These are phyloP conservation scores for Physocephala rufipes DNA, from an alignment of 2,888 invertebrate genomes.

Conservation along the genomic window DNA sequence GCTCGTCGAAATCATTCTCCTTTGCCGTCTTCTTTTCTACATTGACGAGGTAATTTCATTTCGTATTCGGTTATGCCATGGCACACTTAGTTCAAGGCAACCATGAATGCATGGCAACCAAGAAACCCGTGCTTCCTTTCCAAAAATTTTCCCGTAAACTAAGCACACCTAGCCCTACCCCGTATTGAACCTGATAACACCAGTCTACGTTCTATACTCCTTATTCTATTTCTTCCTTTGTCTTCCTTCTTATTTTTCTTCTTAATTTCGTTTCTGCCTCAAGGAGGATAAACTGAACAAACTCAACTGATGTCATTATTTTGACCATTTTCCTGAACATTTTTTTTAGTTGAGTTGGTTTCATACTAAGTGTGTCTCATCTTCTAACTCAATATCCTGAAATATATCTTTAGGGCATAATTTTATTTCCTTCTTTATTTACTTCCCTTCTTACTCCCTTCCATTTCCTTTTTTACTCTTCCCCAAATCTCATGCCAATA, in stretches of 20 bases:
- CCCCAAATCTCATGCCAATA: not conserved
- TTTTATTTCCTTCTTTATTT: not conserved
- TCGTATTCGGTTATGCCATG: too few relatives aligned
- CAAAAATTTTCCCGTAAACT: too few relatives aligned
- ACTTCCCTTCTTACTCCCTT: not conserved
- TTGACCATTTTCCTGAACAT: not conserved
- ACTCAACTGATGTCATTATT: slow-evolving; percentile 1
- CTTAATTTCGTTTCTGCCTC: not conserved
- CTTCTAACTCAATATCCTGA: not conserved
- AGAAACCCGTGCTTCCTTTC: too few relatives aligned
- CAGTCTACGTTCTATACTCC: not conserved
- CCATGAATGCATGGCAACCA: too few relatives aligned
- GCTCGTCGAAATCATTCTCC: too few relatives aligned
- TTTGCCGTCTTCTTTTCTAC: too few relatives aligned
- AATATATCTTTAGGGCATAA: not conserved
- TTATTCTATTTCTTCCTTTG: not conserved
- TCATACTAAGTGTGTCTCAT: too few relatives aligned
- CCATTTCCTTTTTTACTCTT: not conserved
- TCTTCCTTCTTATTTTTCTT: not conserved
- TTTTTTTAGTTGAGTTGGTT: too few relatives aligned
- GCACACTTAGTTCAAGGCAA: too few relatives aligned
- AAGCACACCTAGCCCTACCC: too few relatives aligned
- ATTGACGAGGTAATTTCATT: too few relatives aligned
- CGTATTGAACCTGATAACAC: not conserved
- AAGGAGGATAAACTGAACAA: not conserved